A percentile compares a stretch with the other conserved stretches of the same genome.
Conservation (phyloP, 2,888 invertebrate species). For the Eristalis pertinax region DNA sequence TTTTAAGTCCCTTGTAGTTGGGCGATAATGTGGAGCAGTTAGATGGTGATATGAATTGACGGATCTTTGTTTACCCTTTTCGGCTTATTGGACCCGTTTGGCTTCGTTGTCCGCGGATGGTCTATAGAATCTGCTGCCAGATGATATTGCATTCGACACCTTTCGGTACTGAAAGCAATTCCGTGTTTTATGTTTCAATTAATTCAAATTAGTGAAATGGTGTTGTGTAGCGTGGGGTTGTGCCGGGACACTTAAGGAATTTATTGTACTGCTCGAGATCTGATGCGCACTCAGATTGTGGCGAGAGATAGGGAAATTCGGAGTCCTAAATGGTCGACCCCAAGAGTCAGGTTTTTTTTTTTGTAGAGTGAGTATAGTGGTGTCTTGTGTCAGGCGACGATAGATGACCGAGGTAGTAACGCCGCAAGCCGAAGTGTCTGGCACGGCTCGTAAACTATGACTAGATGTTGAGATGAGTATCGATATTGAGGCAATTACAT, state of each 20-base stretch:
- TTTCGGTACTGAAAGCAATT: conserved; percentile 66
- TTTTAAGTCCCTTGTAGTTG: conserved; percentile 59
- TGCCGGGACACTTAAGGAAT: conserved; percentile 39
- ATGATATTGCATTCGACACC: conserved; percentile 54
- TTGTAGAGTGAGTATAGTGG: conserved; percentile 29
- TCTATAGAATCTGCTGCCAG: conserved; percentile 44
- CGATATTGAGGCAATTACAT: neutral
- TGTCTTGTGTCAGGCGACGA: conserved; percentile 41
- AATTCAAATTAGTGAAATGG: conserved; percentile 69
- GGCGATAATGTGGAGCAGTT: conserved; percentile 65
- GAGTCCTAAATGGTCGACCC: conserved; percentile 44
- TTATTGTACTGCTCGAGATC: conserved; percentile 60
- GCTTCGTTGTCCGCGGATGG: conserved; percentile 37
- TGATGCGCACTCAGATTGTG: conserved; percentile 51
- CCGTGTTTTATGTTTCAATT: conserved; percentile 72
- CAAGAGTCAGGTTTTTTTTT: conserved; percentile 3
- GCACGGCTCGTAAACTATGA: neutral
- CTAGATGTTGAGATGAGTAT: neutral
- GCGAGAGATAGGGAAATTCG: conserved; percentile 46
- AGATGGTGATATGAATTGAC: conserved; percentile 59
- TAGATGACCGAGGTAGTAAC: conserved; percentile 41
- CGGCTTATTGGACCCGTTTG: conserved; percentile 32
- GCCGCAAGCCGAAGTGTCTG: conserved; percentile 16
- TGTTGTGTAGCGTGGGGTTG: conserved; percentile 32
- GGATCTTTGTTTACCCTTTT: conserved; percentile 63